Conservation (phyloP, 2,888 invertebrate species). For the Heliconius sara region DNA sequence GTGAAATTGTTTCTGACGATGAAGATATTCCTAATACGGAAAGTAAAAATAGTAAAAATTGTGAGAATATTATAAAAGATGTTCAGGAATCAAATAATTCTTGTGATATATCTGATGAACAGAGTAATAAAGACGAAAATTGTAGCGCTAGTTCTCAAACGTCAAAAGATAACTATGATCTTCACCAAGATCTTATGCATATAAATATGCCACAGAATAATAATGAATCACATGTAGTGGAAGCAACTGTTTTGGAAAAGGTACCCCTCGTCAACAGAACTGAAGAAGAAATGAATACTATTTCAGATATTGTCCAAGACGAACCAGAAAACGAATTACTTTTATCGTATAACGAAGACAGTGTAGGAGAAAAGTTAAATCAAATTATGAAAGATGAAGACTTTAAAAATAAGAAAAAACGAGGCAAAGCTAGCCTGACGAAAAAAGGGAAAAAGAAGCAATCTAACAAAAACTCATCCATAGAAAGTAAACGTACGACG, state of each 20-base stretch:
- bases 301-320: neutral
- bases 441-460: conserved; percentile 51
- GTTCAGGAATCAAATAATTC: neutral
- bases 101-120: conserved; percentile 6
- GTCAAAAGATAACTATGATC: neutral
- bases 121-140: neutral
- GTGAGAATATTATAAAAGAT: conserved; percentile 16
- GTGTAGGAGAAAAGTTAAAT: conserved; percentile 24
- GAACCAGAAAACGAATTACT: neutral
- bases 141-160: neutral
- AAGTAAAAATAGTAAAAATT: conserved; percentile 14
- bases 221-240: neutral
- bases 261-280: neutral
- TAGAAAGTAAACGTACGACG: conserved; percentile 54
- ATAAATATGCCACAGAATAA: neutral
- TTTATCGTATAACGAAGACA: neutral
- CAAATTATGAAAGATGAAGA: conserved; percentile 30
- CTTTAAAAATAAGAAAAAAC: conserved; percentile 34
- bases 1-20: conserved; percentile 82
- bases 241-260: neutral
- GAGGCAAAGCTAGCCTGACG: conserved; percentile 46
- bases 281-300: neutral
- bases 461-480: conserved; percentile 39
- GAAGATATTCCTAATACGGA: conserved; percentile 55
- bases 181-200: conserved; percentile 5